Evolutionary conservation across 2,113 vertebrate genomes (phyloP), one percentile per base, ranked within the genome.

Genomic region (Caretta caretta): DNA sequence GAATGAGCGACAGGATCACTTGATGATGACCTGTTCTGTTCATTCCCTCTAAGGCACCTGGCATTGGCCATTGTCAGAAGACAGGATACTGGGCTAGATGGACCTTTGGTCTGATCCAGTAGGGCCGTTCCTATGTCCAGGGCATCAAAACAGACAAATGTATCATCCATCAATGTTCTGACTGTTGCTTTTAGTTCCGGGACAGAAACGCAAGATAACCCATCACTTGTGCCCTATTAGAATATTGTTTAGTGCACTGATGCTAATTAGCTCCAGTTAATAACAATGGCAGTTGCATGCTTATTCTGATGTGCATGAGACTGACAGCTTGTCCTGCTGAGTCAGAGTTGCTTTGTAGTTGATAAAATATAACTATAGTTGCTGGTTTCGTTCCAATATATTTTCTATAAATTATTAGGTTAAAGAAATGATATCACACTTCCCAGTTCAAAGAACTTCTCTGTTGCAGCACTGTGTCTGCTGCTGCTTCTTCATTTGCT

Each of bases 281-380:
- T 20, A 29, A 35, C 35, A 35, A 86, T 94, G 85, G 53, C 93
- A 94, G 85, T 65, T 95, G 35, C 80, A 54, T 72, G 85, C 81
- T 89, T 95, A 46, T 90, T 94, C 83, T 95, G 94, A 92, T 92
- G 78, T 84, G 53, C 69, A 65, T 0, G 17, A 53, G 94, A 81
- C 92, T 75, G 83, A 49, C 81, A 94, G 62, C 83, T 95, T 89
- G 78, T 76, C 94, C 90, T 90, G 93, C 92, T 93, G 93, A 93
- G 92, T 95, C 90, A 91, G 87, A 90, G 93, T 86, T 92, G 5
- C 59, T 93, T 72, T 85, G 16, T 59, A 91, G 93, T 84, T 96
- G 92, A 91, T 97, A 95, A 95, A 76, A 17, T 2, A 83, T 57
- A 96, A 94, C 90, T 84, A 80, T 87, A 78, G 62, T 83, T 93